Percentiles rank a stretch among this genome's conserved stretches.
Evolutionary conservation across 2,888 invertebrate genomes (phyloP).

Genomic region (Erebia ligea): DNA sequence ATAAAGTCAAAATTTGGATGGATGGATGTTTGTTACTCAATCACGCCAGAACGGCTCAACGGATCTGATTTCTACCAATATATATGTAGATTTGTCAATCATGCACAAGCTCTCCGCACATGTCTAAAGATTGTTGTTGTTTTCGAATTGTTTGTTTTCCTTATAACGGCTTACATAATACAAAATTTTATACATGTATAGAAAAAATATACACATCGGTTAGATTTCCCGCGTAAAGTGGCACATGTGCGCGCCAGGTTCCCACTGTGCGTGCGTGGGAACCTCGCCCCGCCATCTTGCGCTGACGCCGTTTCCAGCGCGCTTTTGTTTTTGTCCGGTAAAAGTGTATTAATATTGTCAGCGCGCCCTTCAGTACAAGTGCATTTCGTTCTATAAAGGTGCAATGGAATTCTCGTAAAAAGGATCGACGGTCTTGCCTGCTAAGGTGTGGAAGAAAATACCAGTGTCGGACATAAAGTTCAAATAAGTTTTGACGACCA

Average conservation of each 20-base stretch:
- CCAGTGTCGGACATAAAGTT: background rate
- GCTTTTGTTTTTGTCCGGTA: conserved; percentile 56
- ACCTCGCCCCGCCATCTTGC: conserved; percentile 61
- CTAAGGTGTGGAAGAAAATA: background rate
- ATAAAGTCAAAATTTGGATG: too few species aligned
- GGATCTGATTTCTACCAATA: too few species aligned
- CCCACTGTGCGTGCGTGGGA: conserved; percentile 76
- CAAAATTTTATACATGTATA: conserved; percentile 32
- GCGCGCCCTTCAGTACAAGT: conserved; percentile 30
- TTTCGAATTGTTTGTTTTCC: conserved; percentile 13
- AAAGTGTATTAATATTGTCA: conserved; percentile 52
- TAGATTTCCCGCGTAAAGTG: conserved; percentile 67
- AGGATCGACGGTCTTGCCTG: background rate
- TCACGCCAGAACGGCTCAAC: too few species aligned
- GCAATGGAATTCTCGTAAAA: conserved; percentile 2
- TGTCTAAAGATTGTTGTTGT: background rate
- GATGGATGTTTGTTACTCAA: too few species aligned
- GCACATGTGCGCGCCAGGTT: conserved; percentile 69
- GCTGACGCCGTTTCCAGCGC: conserved; percentile 56
- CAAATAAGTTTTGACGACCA: background rate
- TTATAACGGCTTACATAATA: background rate
- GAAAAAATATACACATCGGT: conserved; percentile 51
- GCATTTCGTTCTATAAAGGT: conserved; percentile 15
- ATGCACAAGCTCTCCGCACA: too few species aligned
- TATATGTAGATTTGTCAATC: too few species aligned